phyloP scores from a whole-genome alignment of 2,888 invertebrate species.

The Metopia argyrocephala region DNA sequence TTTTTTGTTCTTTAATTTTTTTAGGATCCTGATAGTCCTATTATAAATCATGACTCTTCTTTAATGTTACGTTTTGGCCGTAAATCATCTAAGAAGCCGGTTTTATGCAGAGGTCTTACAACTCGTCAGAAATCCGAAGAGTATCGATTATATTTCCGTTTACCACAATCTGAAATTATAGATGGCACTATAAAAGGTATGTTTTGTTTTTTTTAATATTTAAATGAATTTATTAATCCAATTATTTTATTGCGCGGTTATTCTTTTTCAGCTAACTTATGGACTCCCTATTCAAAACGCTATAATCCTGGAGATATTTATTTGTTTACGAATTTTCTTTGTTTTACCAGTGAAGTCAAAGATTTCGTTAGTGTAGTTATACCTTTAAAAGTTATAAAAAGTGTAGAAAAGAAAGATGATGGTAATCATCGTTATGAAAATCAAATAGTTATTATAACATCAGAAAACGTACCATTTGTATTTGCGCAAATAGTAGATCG shows the following conservation, averaged over 20 bases:
- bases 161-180: constrained; percentile 93
- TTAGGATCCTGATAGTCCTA: constrained; percentile 92
- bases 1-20: constrained; percentile 40
- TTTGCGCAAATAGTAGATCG: constrained; percentile 93
- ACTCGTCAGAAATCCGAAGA: constrained; percentile 96
- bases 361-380: constrained; percentile 90
- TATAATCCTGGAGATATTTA: constrained; percentile 93
- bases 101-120: constrained; percentile 95
- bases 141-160: constrained; percentile 89
- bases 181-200: constrained; percentile 95
- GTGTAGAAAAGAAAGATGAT: constrained; percentile 78
- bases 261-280: constrained; percentile 81
- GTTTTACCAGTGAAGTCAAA: constrained; percentile 95
- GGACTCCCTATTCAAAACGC: constrained; percentile 96
- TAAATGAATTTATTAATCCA: background rate
- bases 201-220: background rate
- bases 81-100: constrained; percentile 94
- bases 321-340: constrained; percentile 95
- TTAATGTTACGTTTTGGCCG: constrained; percentile 90
- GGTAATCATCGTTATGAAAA: constrained; percentile 77
- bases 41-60: constrained; percentile 93
- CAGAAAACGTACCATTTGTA: constrained; percentile 89
- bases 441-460: constrained; percentile 87
- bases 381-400: constrained; percentile 89
- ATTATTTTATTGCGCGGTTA: background rate